Base-by-base conservation (phyloP, 2,113 vertebrate species). In the Pelvicachromis taeniatus region DNA sequence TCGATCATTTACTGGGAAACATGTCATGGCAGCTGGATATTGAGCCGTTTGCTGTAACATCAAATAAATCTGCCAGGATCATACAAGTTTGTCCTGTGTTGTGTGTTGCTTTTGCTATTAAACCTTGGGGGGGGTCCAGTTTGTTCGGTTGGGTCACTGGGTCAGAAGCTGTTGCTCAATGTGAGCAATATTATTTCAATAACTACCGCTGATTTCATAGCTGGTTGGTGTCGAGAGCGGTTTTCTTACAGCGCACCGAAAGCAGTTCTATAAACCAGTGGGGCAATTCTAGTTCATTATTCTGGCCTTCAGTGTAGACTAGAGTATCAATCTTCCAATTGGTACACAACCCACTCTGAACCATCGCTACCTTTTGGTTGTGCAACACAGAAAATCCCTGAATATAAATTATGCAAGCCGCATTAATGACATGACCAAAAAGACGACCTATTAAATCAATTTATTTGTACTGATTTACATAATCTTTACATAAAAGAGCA, bases 41-140 rank as follows among this genome's bases (percentile, higher is more conserved):
- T 65, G 23, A 56, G 84, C 80, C 45, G 84, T 93, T 91, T 94
- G 81, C 61, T 17, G 9, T 75, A 81, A 77, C 77, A 87, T 83
- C 81, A 80, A 96, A 95, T 96, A 96, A 96, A 96, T 53, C 88
- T 91, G 92, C 88, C 90, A 92, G 89, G 84, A 84, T 50, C n/a
- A 88, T 29, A 70, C 5, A 11, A 59, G n/a, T 56, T 4, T 82
- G 52, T 56, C n/a, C 31, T 70, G 79, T 87, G 80, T 89, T 83
- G 29, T 29, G 80, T 48, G 4, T 6, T 73, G 5, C 1, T 10
- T 19, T 17, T 4, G 16, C 40, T 21, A 26, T 70, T 8, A 26
- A 45, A 45, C 38, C 19, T 5, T 6, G n/a, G 4, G 35, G 40
- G 2, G 7, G 26, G 4, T 6, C 40, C 6, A 0, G 12, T 21